Percentiles rank a stretch among this genome's conserved stretches.
Evolutionary conservation across 2,113 vertebrate genomes (phyloP).

Genomic region (Aleadryas rufinucha): DNA sequence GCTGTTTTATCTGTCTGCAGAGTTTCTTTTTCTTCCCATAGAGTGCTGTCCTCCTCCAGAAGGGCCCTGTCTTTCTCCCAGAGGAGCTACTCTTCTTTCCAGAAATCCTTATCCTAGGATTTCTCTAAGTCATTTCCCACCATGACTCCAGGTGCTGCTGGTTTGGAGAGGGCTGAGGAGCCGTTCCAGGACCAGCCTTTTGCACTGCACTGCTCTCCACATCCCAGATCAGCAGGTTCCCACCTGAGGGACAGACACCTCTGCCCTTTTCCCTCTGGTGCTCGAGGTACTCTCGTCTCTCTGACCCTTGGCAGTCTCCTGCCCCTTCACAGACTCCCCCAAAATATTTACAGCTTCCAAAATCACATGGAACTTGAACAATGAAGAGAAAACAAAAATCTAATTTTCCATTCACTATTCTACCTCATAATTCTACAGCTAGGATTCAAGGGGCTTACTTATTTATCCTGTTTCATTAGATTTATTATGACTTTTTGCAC

Average conservation of each 20-base stretch:
- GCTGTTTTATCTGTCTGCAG: background rate
- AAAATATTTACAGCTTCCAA: background rate
- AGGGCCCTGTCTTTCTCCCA: background rate
- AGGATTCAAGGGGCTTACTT: background rate
- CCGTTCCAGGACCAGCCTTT: background rate
- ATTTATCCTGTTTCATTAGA: background rate
- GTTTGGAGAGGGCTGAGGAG: background rate
- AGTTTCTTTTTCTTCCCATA: background rate
- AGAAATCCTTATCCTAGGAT: background rate
- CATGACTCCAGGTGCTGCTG: background rate
- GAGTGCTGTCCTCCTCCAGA: background rate
- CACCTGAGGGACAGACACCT: background rate
- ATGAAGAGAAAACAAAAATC: background rate
- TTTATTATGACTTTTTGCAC: background rate
- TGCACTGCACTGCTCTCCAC: fast-evolving
- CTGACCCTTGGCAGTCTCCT: background rate
- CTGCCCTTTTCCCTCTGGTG: background rate
- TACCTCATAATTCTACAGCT: background rate
- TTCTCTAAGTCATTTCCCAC: background rate
- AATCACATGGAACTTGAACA: background rate
- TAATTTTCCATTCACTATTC: background rate
- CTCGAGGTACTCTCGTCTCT: fast-evolving
- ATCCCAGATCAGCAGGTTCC: fast-evolving
- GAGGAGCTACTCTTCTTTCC: background rate
- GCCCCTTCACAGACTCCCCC: background rate